Conservation (phyloP, 1,140 invertebrate genomes). For the Lysiphlebus fabarum region DNA sequence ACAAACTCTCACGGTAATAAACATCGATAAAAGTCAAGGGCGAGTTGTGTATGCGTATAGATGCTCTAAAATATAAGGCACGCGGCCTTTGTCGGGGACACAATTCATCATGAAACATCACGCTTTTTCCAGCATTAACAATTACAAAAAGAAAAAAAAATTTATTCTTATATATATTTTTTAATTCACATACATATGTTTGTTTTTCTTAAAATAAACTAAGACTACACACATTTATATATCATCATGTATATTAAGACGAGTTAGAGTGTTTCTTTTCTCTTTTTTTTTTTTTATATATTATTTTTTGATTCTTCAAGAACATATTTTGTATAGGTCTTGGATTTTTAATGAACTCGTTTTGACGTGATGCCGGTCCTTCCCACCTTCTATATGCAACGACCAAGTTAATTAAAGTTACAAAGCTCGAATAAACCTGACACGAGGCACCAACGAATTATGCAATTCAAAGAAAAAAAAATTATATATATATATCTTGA, state of each 20-base stretch:
- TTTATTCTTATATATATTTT: constrained; percentile 37
- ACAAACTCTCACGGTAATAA: constrained; percentile 31
- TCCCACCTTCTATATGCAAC: constrained; percentile 8
- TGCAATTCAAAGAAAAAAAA: constrained; percentile 12
- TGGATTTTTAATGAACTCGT: constrained; percentile 47
- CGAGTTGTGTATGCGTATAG: constrained; percentile 7
- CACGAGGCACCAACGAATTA: constrained; percentile 17
- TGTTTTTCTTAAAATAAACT: too few relatives aligned
- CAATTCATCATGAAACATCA: constrained; percentile 35
- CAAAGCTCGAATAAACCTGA: constrained; percentile 25
- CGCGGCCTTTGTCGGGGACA: constrained; percentile 41
- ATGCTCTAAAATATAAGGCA: constrained; percentile 7
- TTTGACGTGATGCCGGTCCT: constrained; percentile 36
- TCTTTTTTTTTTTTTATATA: constrained; percentile 12
- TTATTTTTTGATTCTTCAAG: constrained; percentile 23
- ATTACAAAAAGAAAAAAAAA: constrained; percentile 50
- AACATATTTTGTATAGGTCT: constrained; percentile 12
- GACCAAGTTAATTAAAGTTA: constrained; percentile 39
- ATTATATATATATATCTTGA: not conserved
- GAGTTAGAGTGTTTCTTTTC: not conserved
- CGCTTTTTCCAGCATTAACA: constrained; percentile 42
- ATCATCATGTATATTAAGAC: too few relatives aligned
- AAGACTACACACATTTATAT: not conserved
- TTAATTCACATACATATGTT: too few relatives aligned
- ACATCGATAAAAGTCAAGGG: constrained; percentile 40